Percentiles rank a stretch among this genome's conserved stretches.
Evolutionary conservation across 2,888 invertebrate genomes (phyloP).

Genomic region (Eupelmus urozonus): DNA sequence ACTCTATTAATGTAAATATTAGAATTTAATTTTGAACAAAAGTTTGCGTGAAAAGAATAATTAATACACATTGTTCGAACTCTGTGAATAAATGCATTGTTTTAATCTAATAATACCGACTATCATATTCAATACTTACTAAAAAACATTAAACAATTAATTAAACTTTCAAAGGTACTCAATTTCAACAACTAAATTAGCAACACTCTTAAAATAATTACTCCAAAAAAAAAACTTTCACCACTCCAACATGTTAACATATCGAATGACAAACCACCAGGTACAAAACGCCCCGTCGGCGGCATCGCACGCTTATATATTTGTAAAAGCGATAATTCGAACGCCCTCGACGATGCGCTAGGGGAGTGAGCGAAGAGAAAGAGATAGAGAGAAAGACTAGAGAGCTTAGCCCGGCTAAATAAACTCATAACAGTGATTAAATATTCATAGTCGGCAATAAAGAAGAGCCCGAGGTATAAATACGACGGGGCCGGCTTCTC

Average conservation of each 20-base stretch:
- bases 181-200: too few species aligned
- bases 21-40: too few species aligned
- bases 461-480: slow-evolving; percentile 67
- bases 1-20: too few species aligned
- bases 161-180: too few species aligned
- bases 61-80: too few species aligned
- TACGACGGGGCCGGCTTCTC: slow-evolving; percentile 52
- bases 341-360: slow-evolving; percentile 6
- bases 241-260: neutral
- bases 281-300: slow-evolving; percentile 42
- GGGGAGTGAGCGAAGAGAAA: neutral
- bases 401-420: slow-evolving; percentile 64
- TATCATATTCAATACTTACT: too few species aligned
- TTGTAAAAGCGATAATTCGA: slow-evolving; percentile 44
- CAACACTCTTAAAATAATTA: too few species aligned
- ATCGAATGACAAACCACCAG: neutral
- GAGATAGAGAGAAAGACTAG: slow-evolving; percentile 2
- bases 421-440: slow-evolving; percentile 74
- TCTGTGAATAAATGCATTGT: too few species aligned
- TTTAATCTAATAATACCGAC: too few species aligned
- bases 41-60: too few species aligned
- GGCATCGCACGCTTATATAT: slow-evolving; percentile 7
- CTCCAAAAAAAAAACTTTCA: neutral
- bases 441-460: slow-evolving; percentile 73
- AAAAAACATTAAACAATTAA: too few species aligned